Base-by-base conservation (phyloP, 1,140 invertebrate species). In the Microplitis mediator region DNA sequence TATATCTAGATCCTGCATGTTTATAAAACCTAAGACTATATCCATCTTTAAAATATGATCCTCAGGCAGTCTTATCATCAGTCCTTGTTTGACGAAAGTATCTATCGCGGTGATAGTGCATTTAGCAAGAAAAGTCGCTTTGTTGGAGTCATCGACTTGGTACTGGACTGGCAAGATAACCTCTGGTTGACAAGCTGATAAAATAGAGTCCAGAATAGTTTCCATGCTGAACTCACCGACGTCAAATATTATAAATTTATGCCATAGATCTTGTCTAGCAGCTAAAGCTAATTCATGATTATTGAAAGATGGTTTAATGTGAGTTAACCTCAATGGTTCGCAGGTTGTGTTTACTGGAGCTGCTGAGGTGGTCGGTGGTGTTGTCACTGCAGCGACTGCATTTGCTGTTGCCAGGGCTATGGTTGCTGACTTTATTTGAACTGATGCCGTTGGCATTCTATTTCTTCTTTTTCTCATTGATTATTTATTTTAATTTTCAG, bases 201-300 rank as follows among this genome's bases (percentile, higher is more conserved):
- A 79, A 3, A 86, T 35, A 0, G 76, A 58, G 35, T 81, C 79
- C 3, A 87, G 54, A 3, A 86, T 56, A 11, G 73, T 23, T 4
- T 60, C 66, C 62, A 80, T 81, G 5, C 79, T 76, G 4, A 76
- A 76, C n/a, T 74, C 60, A 5, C 69, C 78, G 3, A 77, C 70
- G 13, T 81, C 71, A n/a, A 79, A 86, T 14, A 88, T 32, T 58
- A 88, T 84, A 23, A 86, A 88, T 75, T 88, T 88, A 35, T 88
- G 86, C 82, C 84, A 86, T 0, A 85, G 68, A 69, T 86, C 82
- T 56, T 81, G 80, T 11, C 84, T 73, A 6, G 79, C 74, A 4
- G 83, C 81, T 13, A 87, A 65, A 3, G 71, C 31, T 5, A 80
- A 68, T 61, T 85, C 83, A 34, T 78, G 71, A 9, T 51, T 68